Evolutionary conservation across 2,113 vertebrate genomes (phyloP), one percentile per base, ranked within the genome.

Genomic region (Tretioscincus oriximinensis): DNA sequence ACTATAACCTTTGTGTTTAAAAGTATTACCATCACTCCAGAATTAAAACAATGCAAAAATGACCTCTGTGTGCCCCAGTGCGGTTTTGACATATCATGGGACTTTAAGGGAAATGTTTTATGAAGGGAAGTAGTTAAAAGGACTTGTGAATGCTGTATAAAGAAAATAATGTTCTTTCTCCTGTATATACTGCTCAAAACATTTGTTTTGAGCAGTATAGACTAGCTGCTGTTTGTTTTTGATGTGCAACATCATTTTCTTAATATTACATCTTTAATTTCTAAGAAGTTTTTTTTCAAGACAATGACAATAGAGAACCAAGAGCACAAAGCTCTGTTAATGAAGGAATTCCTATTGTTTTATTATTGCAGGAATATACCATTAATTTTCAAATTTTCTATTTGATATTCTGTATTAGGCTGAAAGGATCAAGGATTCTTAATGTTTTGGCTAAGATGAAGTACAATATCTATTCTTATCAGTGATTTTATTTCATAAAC

Each of bases 1-100:
- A 58, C 10, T 58, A 94, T 94, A 95, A 96, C 94, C 95, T 95
- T 92, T 94, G 91, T 91, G 93, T 91, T 77, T 89, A 93, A 89
- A 91, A 92, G 89, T 92, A 91, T 94, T 91, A 89, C 87, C 84
- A 90, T 87, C 92, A 89, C 85, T 92, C 87, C 88, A 89, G 86
- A 94, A 94, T 94, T 94, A 94, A 94, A 79, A 93, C 14, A 12
- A 58, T 18, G 18, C 4, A 86, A 85, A 60, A 78, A 79, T 76
- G n/a, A 86, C 85, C 86, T 86, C 49, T 1, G 81, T 83, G 31
- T 64, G 63, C 76, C 18, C 14, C 24, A 31, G 79, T 51, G 4
- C 85, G 83, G 72, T 58, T 58, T 47, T 67, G 81, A 49, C 26
- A 74, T 31, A 9, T 63, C 73, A 2, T 74, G 72, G 82, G 9